phyloP scores from a whole-genome alignment of 2,113 vertebrate species.

The Laterallus jamaicensis region DNA sequence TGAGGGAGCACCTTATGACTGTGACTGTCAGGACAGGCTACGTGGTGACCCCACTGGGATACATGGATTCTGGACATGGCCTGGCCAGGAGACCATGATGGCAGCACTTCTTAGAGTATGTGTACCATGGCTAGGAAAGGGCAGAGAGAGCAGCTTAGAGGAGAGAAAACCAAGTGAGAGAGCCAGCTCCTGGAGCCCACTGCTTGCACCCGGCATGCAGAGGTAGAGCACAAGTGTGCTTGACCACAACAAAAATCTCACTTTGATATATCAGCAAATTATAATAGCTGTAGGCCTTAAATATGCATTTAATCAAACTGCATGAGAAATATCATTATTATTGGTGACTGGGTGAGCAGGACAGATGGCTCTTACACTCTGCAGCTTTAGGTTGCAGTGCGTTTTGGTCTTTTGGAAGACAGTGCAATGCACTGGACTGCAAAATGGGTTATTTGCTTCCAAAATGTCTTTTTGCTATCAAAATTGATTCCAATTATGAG shows the following conservation, averaged over 20 bases:
- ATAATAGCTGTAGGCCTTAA: not conserved
- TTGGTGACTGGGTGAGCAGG: not conserved
- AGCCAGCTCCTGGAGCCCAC: not conserved
- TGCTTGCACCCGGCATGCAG: not conserved
- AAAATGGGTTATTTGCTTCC: not conserved
- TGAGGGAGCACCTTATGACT: not conserved
- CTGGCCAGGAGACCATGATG: not conserved
- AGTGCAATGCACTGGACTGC: not conserved
- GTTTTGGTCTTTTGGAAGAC: not conserved
- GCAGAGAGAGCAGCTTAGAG: not conserved
- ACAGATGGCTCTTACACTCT: not conserved
- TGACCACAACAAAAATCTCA: not conserved
- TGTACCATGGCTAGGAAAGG: not conserved
- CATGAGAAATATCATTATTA: not conserved
- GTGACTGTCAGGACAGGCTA: not conserved
- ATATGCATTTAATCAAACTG: not conserved
- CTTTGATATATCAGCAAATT: not conserved
- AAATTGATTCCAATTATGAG: not conserved
- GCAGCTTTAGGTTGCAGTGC: not conserved
- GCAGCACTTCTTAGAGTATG: not conserved
- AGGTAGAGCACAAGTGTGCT: not conserved
- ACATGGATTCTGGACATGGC: not conserved
- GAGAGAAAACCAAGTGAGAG: not conserved
- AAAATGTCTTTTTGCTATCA: not conserved
- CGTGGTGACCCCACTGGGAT: not conserved